Evolutionary conservation across 2,113 vertebrate genomes (phyloP).

Genomic region (Onychostoma macrolepis): DNA sequence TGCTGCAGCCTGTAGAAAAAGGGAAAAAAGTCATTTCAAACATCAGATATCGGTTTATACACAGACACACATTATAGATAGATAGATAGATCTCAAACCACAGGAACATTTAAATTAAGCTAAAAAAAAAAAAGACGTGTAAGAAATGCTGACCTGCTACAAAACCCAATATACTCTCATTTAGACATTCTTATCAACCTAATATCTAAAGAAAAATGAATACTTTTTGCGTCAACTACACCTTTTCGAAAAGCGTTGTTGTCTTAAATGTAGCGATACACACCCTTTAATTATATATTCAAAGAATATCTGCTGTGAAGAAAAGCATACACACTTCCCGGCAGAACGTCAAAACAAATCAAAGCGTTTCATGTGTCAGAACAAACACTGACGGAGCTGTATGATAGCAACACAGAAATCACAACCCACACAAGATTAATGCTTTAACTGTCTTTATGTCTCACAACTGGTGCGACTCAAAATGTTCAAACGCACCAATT

Average conservation of each 20-base stretch:
- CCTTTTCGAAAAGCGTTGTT: background rate
- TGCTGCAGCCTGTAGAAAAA: constrained; percentile 66
- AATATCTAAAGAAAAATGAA: too few relatives aligned
- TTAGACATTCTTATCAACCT: background rate
- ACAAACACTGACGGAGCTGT: background rate
- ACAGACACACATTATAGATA: background rate
- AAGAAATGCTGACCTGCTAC: background rate
- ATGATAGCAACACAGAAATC: background rate
- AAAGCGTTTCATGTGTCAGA: background rate
- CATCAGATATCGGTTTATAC: background rate
- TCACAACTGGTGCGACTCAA: background rate
- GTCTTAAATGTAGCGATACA: too few relatives aligned
- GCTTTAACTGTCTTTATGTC: background rate
- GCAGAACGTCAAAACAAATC: background rate
- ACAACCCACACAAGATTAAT: background rate
- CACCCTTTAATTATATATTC: too few relatives aligned
- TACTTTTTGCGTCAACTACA: background rate
- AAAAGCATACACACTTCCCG: background rate
- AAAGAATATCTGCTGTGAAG: background rate
- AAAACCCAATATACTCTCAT: background rate
- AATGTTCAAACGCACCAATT: background rate
- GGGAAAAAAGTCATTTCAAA: background rate
- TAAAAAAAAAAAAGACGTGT: too few relatives aligned
- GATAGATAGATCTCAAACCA: background rate
- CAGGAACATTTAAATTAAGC: background rate